Conservation (phyloP, 2,797 vertebrate genomes). For the Rhinichthys osculus region DNA sequence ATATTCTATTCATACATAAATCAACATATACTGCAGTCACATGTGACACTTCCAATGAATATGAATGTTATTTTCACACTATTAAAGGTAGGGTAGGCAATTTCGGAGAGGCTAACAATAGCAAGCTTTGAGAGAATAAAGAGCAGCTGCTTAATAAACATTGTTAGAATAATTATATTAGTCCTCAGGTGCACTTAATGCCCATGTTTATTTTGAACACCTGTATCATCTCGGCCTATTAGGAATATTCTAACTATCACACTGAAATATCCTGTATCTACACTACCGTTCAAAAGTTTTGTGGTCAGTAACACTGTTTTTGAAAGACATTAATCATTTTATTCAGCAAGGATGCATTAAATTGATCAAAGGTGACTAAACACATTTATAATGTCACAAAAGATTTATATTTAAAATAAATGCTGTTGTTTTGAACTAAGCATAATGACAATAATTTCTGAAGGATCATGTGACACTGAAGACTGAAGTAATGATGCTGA, state of each 20-base stretch:
- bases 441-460: too few species aligned
- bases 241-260: background rate
- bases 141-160: background rate
- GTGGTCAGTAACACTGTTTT: background rate
- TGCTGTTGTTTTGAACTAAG: too few species aligned
- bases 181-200: constrained; percentile 10
- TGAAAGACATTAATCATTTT: background rate
- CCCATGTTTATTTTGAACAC: background rate
- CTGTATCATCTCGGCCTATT: background rate
- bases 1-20: background rate
- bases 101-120: too few species aligned
- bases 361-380: background rate
- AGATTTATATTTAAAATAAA: too few species aligned
- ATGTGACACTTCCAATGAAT: too few species aligned
- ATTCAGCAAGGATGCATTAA: background rate
- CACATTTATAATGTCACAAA: background rate
- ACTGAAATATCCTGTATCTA: background rate
- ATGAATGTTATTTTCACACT: background rate
- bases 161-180: constrained; percentile 6
- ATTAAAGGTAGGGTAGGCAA: background rate
- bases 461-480: background rate
- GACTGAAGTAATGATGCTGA: too few species aligned
- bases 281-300: background rate
- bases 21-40: background rate
- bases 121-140: background rate